A percentile compares a stretch with the other conserved stretches of the same genome.
Evolutionary conservation across 2,113 vertebrate species (phyloP).

Genomic region (Triplophysa rosa): DNA sequence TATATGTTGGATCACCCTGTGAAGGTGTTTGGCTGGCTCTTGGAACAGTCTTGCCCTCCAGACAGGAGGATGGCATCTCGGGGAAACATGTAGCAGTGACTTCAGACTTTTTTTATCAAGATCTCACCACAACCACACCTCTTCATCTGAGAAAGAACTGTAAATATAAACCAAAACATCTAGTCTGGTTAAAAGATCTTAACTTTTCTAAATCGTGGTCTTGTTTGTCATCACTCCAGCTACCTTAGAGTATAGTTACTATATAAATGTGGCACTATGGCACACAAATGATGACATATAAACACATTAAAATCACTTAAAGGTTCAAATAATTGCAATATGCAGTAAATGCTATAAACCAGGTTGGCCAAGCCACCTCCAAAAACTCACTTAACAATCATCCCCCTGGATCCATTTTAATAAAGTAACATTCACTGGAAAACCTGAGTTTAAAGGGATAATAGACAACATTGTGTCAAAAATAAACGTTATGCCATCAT

Average conservation of each 20-base stretch:
- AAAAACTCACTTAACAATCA: background rate
- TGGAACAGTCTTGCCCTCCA: background rate
- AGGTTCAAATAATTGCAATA: too few species aligned
- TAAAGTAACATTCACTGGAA: background rate
- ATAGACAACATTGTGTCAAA: background rate
- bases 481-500: background rate
- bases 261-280: too few species aligned
- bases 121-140: slow-evolving; percentile 42
- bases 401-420: background rate
- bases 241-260: background rate
- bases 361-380: background rate
- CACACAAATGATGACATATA: too few species aligned
- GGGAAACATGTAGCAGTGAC: slow-evolving; percentile 21
- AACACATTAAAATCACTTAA: too few species aligned
- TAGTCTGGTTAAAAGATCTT: background rate
- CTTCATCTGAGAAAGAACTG: background rate
- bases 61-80: slow-evolving; percentile 39
- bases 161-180: background rate
- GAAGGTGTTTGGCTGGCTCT: background rate
- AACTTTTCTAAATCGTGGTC: background rate
- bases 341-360: background rate
- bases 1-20: background rate
- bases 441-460: background rate
- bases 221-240: background rate
- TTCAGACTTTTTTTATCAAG: slow-evolving; percentile 5